Percentiles rank a stretch among this genome's conserved stretches.
These are phyloP conservation scores for Myiopsitta monachus DNA, from an alignment of 2,113 vertebrate genomes.

Conservation along the genomic window DNA sequence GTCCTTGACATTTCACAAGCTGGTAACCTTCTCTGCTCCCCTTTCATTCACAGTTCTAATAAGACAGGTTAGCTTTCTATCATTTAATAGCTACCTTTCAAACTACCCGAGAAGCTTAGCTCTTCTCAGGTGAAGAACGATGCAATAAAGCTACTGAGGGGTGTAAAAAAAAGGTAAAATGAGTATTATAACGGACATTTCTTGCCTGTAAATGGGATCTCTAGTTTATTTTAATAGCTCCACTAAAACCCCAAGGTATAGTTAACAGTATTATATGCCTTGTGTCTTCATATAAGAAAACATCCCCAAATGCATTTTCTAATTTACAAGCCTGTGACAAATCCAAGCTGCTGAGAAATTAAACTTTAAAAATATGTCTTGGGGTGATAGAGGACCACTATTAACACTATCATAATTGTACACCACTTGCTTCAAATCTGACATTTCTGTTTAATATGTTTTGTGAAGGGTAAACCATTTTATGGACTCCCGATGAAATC, in stretches of 20 bases:
- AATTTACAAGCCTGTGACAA: conserved; percentile 78
- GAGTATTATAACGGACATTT: conserved; percentile 66
- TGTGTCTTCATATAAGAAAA: conserved; percentile 69
- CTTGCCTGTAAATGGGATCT: conserved; percentile 68
- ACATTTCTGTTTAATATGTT: conserved; percentile 74
- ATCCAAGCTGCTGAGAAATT: conserved; percentile 75
- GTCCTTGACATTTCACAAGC: conserved; percentile 55
- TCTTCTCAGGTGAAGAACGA: conserved; percentile 16
- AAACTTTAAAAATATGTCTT: conserved; percentile 75
- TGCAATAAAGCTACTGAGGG: conserved; percentile 25
- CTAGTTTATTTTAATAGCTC: conserved; percentile 72
- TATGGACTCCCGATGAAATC: conserved; percentile 73
- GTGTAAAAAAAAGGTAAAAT: conserved; percentile 40
- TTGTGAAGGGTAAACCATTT: conserved; percentile 70
- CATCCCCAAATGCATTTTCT: conserved; percentile 73
- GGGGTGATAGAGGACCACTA: conserved; percentile 73
- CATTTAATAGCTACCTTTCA: conserved; percentile 39
- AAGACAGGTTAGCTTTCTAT: conserved; percentile 57
- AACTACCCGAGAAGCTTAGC: neutral
- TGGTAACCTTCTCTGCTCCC: conserved; percentile 38
- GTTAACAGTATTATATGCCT: conserved; percentile 69
- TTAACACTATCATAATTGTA: conserved; percentile 77
- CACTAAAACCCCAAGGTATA: conserved; percentile 67
- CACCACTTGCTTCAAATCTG: conserved; percentile 72
- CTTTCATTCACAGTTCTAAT: conserved; percentile 51